Conservation (phyloP, 2,888 invertebrate species). For the Helleia helle region DNA sequence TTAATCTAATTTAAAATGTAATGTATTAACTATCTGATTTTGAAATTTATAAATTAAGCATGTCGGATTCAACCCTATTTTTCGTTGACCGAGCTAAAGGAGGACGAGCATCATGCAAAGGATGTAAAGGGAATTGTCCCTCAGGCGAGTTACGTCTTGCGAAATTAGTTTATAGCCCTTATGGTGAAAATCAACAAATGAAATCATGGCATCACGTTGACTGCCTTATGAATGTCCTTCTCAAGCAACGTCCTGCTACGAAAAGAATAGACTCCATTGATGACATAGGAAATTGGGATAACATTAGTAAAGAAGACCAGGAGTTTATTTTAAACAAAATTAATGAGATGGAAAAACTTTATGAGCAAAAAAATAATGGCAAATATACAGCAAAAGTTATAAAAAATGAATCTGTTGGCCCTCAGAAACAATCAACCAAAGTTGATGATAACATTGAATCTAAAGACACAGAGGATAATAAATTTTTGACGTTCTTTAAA, state of each 20-base stretch:
- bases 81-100: slow-evolving; percentile 86
- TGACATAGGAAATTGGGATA: slow-evolving; percentile 85
- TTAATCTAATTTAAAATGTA: too few relatives aligned
- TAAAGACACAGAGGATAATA: slow-evolving; percentile 74
- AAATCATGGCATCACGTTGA: slow-evolving; percentile 88
- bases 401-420: slow-evolving; percentile 39
- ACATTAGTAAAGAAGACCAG: slow-evolving; percentile 78
- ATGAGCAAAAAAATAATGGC: slow-evolving; percentile 63
- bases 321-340: slow-evolving; percentile 76
- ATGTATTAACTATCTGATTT: too few relatives aligned
- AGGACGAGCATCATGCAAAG: slow-evolving; percentile 88
- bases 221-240: slow-evolving; percentile 86
- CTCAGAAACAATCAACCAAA: slow-evolving; percentile 6
- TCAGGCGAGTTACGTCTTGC: slow-evolving; percentile 83
- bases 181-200: slow-evolving; percentile 81
- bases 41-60: too few relatives aligned
- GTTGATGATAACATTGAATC: slow-evolving; percentile 20
- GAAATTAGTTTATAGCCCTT: slow-evolving; percentile 85
- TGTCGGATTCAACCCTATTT: slow-evolving; percentile 64
- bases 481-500: slow-evolving; percentile 83
- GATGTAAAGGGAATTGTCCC: slow-evolving; percentile 86
- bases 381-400: slow-evolving; percentile 56
- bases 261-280: slow-evolving; percentile 85
- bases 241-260: slow-evolving; percentile 85
- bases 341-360: slow-evolving; percentile 73